A percentile compares a stretch with the other conserved stretches of the same genome.
phyloP scores from a whole-genome alignment of 2,113 vertebrate genomes.

The Clarias batrachus region DNA sequence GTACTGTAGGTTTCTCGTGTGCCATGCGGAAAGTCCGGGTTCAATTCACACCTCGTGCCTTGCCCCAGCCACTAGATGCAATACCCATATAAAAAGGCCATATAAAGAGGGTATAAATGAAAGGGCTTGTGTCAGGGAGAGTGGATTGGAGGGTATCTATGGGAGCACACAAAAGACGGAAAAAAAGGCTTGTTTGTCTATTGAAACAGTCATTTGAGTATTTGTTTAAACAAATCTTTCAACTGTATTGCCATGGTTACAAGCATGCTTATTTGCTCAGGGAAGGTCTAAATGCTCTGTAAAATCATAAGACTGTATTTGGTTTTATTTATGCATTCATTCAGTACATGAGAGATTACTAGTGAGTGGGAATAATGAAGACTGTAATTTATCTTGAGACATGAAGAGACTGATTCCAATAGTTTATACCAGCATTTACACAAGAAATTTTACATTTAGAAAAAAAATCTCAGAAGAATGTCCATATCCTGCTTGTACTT shows the following conservation, averaged over 20 bases:
- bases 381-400: background rate
- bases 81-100: too few relatives aligned
- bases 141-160: too few relatives aligned
- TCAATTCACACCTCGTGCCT: too few relatives aligned
- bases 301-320: background rate
- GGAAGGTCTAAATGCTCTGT: background rate
- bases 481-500: background rate
- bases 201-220: background rate
- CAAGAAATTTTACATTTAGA: background rate
- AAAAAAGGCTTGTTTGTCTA: background rate
- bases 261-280: background rate
- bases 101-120: too few relatives aligned
- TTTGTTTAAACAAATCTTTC: slow-evolving; percentile 1
- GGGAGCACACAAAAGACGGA: too few relatives aligned
- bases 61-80: too few relatives aligned
- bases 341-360: background rate
- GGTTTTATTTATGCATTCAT: background rate
- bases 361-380: slow-evolving; percentile 18
- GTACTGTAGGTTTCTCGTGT: background rate
- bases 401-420: background rate
- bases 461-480: background rate
- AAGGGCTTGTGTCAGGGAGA: too few relatives aligned
- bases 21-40: too few relatives aligned
- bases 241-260: background rate
- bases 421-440: background rate